phyloP scores from a whole-genome alignment of 1,140 invertebrate species.

The Leptinotarsa texana region DNA sequence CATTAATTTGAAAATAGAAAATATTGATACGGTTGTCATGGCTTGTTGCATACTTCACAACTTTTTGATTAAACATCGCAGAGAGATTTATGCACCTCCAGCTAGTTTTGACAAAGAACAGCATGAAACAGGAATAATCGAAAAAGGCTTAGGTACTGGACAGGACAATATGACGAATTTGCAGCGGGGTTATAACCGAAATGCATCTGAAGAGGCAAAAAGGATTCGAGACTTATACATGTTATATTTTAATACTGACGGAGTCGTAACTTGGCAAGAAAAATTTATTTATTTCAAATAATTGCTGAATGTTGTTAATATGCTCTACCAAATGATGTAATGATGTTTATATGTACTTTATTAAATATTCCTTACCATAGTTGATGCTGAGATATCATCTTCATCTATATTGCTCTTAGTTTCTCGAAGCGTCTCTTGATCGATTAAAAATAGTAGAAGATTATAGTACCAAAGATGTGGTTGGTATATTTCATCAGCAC shows the following conservation, averaged over 20 bases:
- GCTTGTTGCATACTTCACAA: constrained; percentile 43
- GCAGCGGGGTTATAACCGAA: neutral
- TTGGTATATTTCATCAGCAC: too few species aligned
- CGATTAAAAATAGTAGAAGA: too few species aligned
- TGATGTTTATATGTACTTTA: too few species aligned
- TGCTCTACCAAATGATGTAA: too few species aligned
- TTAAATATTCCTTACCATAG: too few species aligned
- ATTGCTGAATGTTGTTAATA: too few species aligned
- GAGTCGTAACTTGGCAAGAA: neutral
- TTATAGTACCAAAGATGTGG: too few species aligned
- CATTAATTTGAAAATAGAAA: constrained; percentile 33
- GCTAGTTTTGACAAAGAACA: constrained; percentile 31
- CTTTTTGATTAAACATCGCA: constrained; percentile 30
- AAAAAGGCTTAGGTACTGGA: neutral
- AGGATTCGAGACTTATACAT: neutral
- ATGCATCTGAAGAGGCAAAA: neutral
- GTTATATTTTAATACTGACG: neutral
- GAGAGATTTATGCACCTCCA: constrained; percentile 33
- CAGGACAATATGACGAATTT: neutral
- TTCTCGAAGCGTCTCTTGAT: too few species aligned
- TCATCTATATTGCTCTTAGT: too few species aligned
- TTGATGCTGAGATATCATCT: too few species aligned
- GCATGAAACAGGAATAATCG: constrained; percentile 33
- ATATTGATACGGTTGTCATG: constrained; percentile 38
- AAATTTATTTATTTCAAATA: neutral